phyloP scores from a whole-genome alignment of 2,797 vertebrate species.

The Champsocephalus gunnari region DNA sequence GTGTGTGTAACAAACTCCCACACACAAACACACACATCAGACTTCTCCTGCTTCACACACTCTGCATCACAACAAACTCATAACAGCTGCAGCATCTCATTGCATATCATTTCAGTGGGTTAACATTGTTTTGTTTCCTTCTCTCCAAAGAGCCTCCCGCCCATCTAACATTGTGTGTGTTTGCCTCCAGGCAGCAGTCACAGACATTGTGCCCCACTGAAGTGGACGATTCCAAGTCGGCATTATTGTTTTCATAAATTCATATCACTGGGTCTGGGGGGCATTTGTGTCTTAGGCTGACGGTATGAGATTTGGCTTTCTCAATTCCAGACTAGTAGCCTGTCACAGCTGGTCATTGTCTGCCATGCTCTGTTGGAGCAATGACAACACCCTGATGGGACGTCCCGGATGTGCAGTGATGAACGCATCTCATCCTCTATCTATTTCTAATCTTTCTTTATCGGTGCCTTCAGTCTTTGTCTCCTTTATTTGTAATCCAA shows the following conservation, averaged over 20 bases:
- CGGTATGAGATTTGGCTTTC: slow-evolving; percentile 46
- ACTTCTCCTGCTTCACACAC: slow-evolving; percentile 4
- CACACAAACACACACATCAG: slow-evolving; percentile 17
- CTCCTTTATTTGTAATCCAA: slow-evolving; percentile 17
- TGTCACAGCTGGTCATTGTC: slow-evolving; percentile 62
- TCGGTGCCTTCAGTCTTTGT: slow-evolving; percentile 1
- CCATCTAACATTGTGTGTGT: slow-evolving; percentile 28
- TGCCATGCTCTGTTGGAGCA: slow-evolving; percentile 25
- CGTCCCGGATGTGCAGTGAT: slow-evolving; percentile 25
- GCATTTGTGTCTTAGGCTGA: slow-evolving; percentile 60
- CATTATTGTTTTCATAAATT: slow-evolving; percentile 62
- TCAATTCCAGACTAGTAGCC: slow-evolving; percentile 53
- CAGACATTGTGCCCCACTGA: slow-evolving; percentile 31
- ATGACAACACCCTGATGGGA: slow-evolving; percentile 39
- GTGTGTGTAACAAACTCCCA: neutral
- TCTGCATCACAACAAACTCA: slow-evolving; percentile 2
- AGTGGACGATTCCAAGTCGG: slow-evolving; percentile 32
- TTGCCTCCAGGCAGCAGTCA: slow-evolving; percentile 47
- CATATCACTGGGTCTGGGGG: slow-evolving; percentile 40
- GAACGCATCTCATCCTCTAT: slow-evolving; percentile 47
- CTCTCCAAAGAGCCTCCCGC: slow-evolving; percentile 1
- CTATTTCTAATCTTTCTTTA: slow-evolving; percentile 23
- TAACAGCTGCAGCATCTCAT: slow-evolving; percentile 29
- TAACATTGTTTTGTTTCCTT: slow-evolving; percentile 25
- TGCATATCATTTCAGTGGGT: slow-evolving; percentile 40